Percentiles rank a stretch among this genome's conserved stretches.
phyloP scores from a whole-genome alignment of 2,113 vertebrate species.

The Megalops atlanticus region DNA sequence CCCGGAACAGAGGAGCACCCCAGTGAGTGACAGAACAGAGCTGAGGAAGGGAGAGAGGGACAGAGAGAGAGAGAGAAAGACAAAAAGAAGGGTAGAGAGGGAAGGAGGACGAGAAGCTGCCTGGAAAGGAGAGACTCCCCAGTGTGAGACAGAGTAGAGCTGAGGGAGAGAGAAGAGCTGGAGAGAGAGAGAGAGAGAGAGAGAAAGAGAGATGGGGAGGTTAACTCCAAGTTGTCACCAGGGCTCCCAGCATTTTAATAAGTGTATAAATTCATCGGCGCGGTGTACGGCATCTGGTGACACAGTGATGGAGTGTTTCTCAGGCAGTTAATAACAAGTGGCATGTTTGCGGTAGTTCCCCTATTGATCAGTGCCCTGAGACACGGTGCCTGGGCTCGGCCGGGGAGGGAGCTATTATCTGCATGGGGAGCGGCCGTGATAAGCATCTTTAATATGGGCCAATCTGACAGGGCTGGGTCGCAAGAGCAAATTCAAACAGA shows the following conservation, averaged over 20 bases:
- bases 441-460: conserved; percentile 27
- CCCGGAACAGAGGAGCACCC: background rate
- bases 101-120: background rate
- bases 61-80: background rate
- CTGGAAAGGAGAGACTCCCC: background rate
- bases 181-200: background rate
- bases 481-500: background rate
- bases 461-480: background rate
- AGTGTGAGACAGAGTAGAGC: background rate
- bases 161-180: background rate
- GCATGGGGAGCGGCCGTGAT: conserved; percentile 13
- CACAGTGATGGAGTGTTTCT: conserved; percentile 30
- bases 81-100: background rate
- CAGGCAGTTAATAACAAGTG: conserved; percentile 33
- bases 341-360: conserved; percentile 29
- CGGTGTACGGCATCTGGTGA: conserved; percentile 5
- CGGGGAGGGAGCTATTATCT: conserved; percentile 18
- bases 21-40: background rate
- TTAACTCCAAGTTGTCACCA: background rate
- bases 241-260: conserved; percentile 16
- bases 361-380: conserved; percentile 35
- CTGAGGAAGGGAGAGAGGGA: background rate
- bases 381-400: conserved; percentile 6
- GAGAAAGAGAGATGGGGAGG: background rate
- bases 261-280: conserved; percentile 27